phyloP scores from a whole-genome alignment of 2,797 vertebrate species.

The Hippopotamyrus pictus region DNA sequence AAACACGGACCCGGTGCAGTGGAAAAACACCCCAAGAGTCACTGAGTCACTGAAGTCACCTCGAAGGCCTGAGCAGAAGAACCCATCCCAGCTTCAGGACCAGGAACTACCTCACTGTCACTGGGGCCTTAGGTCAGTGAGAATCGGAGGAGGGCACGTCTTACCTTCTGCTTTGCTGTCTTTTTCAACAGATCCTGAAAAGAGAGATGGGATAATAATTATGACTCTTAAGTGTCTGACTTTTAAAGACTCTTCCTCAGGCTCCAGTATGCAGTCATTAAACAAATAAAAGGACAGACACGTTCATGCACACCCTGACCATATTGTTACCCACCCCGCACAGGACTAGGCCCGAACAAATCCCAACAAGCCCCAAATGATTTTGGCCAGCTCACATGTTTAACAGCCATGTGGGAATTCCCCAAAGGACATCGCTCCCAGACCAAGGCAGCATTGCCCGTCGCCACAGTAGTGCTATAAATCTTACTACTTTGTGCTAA shows the following conservation, averaged over 20 bases:
- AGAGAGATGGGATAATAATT: neutral
- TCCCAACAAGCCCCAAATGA: neutral
- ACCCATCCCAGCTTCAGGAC: neutral
- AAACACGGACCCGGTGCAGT: neutral
- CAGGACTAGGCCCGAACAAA: neutral
- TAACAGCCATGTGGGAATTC: neutral
- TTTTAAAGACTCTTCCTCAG: neutral
- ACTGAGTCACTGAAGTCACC: neutral
- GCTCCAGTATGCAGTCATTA: neutral
- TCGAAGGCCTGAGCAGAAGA: neutral
- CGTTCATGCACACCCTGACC: neutral
- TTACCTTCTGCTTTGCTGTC: constrained; percentile 41
- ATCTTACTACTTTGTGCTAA: neutral
- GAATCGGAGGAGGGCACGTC: constrained; percentile 37
- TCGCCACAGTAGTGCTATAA: neutral
- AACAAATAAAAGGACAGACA: neutral
- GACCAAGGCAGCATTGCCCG: neutral
- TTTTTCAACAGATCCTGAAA: constrained; percentile 51
- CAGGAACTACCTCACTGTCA: neutral
- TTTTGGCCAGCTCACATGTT: neutral
- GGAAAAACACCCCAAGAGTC: neutral
- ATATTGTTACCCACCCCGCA: neutral
- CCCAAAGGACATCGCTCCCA: neutral
- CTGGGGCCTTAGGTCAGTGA: neutral
- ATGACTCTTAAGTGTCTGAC: neutral